A percentile compares a stretch with the other conserved stretches of the same genome.
Evolutionary conservation across 1,140 invertebrate species (phyloP).

Genomic region (Triops cancriformis): DNA sequence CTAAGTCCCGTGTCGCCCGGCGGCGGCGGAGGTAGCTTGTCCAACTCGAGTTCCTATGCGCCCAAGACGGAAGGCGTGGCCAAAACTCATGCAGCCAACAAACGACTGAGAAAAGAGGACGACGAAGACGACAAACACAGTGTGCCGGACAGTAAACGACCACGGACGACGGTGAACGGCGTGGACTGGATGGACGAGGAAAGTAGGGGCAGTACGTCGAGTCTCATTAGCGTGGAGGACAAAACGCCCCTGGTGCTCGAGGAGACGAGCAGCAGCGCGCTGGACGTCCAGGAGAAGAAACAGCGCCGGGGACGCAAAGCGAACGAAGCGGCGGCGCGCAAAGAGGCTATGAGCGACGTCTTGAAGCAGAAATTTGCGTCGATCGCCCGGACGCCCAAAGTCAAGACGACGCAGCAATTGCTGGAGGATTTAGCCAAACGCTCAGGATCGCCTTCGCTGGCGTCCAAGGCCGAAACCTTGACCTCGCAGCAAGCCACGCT

Average conservation of each 20-base stretch:
- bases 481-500: not conserved
- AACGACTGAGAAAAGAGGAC: conserved; percentile 50
- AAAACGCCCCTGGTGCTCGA: not conserved
- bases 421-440: conserved; percentile 62
- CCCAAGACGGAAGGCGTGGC: conserved; percentile 40
- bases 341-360: conserved; percentile 24
- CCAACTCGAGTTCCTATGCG: conserved; percentile 28
- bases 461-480: conserved; percentile 27
- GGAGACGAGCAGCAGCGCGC: conserved; percentile 14
- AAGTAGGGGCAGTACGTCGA: conserved; percentile 33
- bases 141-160: conserved; percentile 23
- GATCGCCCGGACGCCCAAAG: conserved; percentile 54
- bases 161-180: conserved; percentile 25
- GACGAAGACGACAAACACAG: conserved; percentile 28
- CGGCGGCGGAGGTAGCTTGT: conserved; percentile 27
- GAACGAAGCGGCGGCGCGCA: not conserved
- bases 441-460: conserved; percentile 39
- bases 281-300: conserved; percentile 18
- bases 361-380: conserved; percentile 56
- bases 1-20: conserved; percentile 22
- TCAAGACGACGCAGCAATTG: conserved; percentile 76
- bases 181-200: conserved; percentile 33
- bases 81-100: conserved; percentile 53
- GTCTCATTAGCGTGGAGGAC: conserved; percentile 16
- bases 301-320: not conserved